A percentile compares a stretch with the other conserved stretches of the same genome.
Evolutionary conservation across 2,113 vertebrate genomes (phyloP).

Genomic region (Pteruthius melanotis): DNA sequence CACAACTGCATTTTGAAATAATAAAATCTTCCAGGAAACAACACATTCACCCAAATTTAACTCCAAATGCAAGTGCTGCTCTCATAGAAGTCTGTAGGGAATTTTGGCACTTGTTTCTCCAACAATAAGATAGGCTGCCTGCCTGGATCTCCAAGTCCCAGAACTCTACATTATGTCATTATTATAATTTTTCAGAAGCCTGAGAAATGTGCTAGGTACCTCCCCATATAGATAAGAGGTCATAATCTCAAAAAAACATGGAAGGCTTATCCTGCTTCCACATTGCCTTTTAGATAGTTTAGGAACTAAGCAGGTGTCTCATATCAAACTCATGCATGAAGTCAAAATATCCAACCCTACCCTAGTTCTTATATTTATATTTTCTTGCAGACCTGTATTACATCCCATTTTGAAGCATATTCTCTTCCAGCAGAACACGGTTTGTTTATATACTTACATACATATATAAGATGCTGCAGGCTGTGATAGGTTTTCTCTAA

Average conservation of each 20-base stretch:
- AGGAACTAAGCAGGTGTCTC: neutral
- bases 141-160: neutral
- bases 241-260: neutral
- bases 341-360: neutral
- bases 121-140: neutral
- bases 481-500: neutral
- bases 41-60: neutral
- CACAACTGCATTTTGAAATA: neutral
- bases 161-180: neutral
- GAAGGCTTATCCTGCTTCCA: neutral
- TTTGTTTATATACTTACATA: neutral
- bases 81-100: neutral
- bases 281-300: neutral
- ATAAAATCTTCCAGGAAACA: neutral
- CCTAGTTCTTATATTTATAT: neutral
- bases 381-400: neutral
- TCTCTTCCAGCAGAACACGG: neutral
- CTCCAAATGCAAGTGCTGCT: neutral
- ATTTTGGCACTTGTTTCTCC: neutral
- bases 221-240: neutral
- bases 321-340: neutral
- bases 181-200: constrained; percentile 3
- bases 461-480: neutral
- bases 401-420: neutral
- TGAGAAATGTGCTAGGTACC: neutral